Evolutionary conservation across 2,113 vertebrate genomes (phyloP), one percentile per base, ranked within the genome.

Genomic region (Lethenteron reissneri): DNA sequence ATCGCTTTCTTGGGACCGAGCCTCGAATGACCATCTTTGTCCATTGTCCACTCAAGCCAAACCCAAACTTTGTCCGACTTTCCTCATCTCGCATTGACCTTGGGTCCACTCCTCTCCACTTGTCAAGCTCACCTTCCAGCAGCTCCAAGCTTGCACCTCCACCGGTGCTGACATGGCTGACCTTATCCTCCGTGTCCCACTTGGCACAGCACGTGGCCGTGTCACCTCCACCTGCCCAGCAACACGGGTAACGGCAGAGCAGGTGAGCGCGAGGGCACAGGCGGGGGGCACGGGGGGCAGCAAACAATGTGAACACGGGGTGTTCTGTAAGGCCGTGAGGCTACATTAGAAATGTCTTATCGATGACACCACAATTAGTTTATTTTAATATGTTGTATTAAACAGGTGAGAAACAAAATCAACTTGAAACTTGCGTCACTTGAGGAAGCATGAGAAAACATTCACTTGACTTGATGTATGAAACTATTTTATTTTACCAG

Each of bases 141-240:
- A 99, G 88, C 79, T 97, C 94, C 81, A 97, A 79, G 71, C 92
- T 97, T 78, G 94, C 94, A n/a, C 91, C 91, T 68, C 92, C 91
- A 69, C 94, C 94, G 2, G 87, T 97, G 85, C 92, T 99, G 58
- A 99, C 94, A 2, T 99, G 91, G 79, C 92, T 99, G 73, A 99
- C 92, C 81, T 96, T 94, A 78, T 99, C 94, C 76, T 99, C 92
- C 0, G 91, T 99, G 80, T 90, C 81, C 94, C 91, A 99, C 81
- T 99, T 97, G 64, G 91, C 92, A 73, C 94, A 99, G 83, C 91
- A 97, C 72, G 94, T 97, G 25, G 94, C 94, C 2, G 94, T 96
- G 81, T 99, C 91, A 71, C 94, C 92, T 76, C 94, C 94, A 81
- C 94, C 94, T 97, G 78, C 19, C 75, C 12, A 76, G 74, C 75